Evolutionary conservation across 2,797 vertebrate genomes (phyloP).

Genomic region (Morus bassanus): DNA sequence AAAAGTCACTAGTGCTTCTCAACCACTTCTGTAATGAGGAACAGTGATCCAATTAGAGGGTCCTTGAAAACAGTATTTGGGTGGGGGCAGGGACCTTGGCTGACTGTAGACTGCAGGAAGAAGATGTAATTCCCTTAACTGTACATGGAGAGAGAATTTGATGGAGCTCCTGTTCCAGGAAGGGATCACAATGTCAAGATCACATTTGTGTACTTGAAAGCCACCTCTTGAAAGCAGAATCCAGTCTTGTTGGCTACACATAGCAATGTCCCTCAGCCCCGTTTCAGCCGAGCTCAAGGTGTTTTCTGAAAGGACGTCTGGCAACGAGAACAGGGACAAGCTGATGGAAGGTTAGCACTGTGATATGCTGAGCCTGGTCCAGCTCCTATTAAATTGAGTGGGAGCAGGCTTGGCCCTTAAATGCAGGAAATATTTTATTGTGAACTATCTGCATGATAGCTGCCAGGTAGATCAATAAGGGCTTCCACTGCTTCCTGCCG

Average conservation of each 20-base stretch:
- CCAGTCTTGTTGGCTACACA: neutral
- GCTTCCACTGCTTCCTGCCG: constrained; percentile 36
- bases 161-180: neutral
- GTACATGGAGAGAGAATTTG: neutral
- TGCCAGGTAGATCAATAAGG: constrained; percentile 45
- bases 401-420: constrained; percentile 17
- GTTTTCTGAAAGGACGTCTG: neutral
- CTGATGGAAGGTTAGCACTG: neutral
- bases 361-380: neutral
- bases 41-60: neutral
- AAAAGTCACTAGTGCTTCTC: neutral
- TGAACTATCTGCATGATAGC: constrained; percentile 29
- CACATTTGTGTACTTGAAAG: neutral
- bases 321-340: neutral
- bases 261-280: neutral
- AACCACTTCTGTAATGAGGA: neutral
- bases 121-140: neutral
- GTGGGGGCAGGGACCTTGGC: neutral
- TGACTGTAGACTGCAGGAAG: neutral
- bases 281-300: neutral
- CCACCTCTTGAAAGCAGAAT: neutral
- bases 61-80: neutral
- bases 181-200: neutral
- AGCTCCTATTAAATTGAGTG: neutral
- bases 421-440: constrained; percentile 43